Base-by-base conservation (phyloP, 1,140 invertebrate genomes). In the Bathynomus jamesi region DNA sequence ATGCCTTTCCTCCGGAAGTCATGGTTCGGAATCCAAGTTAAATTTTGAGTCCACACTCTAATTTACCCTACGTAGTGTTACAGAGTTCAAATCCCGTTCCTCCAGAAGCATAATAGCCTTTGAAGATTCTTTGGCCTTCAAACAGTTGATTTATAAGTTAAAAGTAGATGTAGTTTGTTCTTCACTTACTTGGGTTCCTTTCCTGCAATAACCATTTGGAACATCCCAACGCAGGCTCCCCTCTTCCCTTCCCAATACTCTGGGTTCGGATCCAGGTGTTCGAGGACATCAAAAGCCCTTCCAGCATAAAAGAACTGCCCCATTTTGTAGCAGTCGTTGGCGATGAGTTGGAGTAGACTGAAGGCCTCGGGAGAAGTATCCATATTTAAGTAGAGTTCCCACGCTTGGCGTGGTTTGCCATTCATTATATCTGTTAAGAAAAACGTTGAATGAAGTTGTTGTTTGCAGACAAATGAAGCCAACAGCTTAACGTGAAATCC, bases 221-320 rank as follows among this genome's bases (percentile, higher is more conserved):
- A 92, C 21, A 93, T 90, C 2, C 95, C 96, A 70, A 94, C 92
- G 81, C 94, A 94, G 25, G 96, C 94, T 0, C 95, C 96, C 63
- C 95, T 85, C 81, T 98, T 95, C 0, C 95, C 96, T 83, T 98
- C 95, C 95, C 95, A 98, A 84, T 96, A 93, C 82, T 99, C 96
- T 0, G 95, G 94, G 79, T 91, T 95, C 0, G 93, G 92, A 82
- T 98, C 95, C 73, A 96, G 31, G 83, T 61, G 83, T 83, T 92
- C 95, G 29, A 90, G 85, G 90, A 93, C 90, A 80, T 94, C 91
- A 79, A 94, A 95, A 0, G 92, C 91, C 80, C 92, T 92, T 3
- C 91, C 91, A 0, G 96, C 91, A 78, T 95, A 90, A 84, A 93
- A 94, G 84, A 98, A 99, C 79, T 97, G 94, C 11, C 95, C 95